A percentile compares a stretch with the other conserved stretches of the same genome.
These are phyloP conservation scores for Glyptemys insculpta DNA, from an alignment of 2,797 vertebrate genomes.

Conservation along the genomic window DNA sequence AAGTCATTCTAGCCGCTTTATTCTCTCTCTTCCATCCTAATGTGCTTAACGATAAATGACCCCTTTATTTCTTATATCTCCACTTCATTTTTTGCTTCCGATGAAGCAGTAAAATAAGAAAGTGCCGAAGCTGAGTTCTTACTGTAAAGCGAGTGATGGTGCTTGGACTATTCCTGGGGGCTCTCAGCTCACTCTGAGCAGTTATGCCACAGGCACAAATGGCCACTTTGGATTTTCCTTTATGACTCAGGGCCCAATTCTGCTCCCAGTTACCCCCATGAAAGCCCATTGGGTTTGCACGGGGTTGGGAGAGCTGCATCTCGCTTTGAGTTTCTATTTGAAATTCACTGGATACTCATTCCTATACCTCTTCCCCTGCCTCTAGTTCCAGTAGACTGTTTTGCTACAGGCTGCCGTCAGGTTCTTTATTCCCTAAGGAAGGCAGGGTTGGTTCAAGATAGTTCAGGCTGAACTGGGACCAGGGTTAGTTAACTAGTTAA, in stretches of 20 bases:
- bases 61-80: constrained; percentile 66
- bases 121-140: constrained; percentile 25
- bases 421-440: neutral
- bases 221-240: constrained; percentile 17
- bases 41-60: constrained; percentile 66
- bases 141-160: constrained; percentile 17
- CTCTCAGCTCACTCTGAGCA: rapidly evolving
- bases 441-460: neutral
- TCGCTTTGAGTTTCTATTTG: neutral
- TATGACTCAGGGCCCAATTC: neutral
- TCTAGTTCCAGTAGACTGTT: neutral
- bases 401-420: neutral
- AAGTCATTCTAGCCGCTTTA: constrained; percentile 45
- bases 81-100: constrained; percentile 61
- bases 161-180: constrained; percentile 17
- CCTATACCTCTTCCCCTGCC: neutral
- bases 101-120: constrained; percentile 37
- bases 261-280: neutral
- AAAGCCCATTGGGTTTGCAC: neutral
- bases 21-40: constrained; percentile 36
- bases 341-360: neutral
- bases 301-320: neutral
- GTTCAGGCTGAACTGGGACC: neutral
- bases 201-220: neutral
- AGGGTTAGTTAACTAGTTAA: neutral